Conservation (phyloP, 2,888 invertebrate species). For the Agonum fuliginosum region DNA sequence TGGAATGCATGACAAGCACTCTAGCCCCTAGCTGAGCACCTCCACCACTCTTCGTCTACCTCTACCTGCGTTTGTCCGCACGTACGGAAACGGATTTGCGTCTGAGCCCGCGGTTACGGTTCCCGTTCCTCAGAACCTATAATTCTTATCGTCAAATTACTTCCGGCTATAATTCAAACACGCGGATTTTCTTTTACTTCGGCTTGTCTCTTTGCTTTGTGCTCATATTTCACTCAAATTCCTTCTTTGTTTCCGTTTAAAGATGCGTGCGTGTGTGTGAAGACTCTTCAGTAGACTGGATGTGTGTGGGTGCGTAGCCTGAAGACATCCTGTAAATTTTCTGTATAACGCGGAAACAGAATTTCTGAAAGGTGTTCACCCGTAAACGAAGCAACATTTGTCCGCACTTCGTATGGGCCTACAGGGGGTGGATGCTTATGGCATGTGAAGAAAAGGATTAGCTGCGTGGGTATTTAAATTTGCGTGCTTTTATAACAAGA, state of each 20-base stretch:
- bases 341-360: conserved; percentile 1
- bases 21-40: too few relatives aligned
- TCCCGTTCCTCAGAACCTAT: conserved; percentile 39
- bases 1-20: neutral
- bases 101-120: conserved; percentile 3
- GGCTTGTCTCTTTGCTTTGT: conserved; percentile 57
- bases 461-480: too few relatives aligned
- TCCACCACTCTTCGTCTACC: too few relatives aligned
- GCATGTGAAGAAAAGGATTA: too few relatives aligned
- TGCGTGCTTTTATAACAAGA: too few relatives aligned
- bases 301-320: conserved; percentile 7
- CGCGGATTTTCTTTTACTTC: conserved; percentile 53
- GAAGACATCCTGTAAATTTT: conserved; percentile 23
- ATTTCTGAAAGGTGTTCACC: conserved; percentile 28
- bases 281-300: too few relatives aligned
- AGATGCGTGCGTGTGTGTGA: conserved; percentile 33
- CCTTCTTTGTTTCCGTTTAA: conserved; percentile 32
- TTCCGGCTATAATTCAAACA: conserved; percentile 59
- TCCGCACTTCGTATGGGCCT: neutral
- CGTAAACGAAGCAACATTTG: neutral
- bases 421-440: too few relatives aligned
- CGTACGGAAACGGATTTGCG: conserved; percentile 40
- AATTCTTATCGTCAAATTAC: conserved; percentile 60
- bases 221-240: conserved; percentile 58
- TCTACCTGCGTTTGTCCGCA: conserved; percentile 17